These are phyloP conservation scores for Picus viridis DNA, from an alignment of 2,797 vertebrate genomes.

Conservation along the genomic window DNA sequence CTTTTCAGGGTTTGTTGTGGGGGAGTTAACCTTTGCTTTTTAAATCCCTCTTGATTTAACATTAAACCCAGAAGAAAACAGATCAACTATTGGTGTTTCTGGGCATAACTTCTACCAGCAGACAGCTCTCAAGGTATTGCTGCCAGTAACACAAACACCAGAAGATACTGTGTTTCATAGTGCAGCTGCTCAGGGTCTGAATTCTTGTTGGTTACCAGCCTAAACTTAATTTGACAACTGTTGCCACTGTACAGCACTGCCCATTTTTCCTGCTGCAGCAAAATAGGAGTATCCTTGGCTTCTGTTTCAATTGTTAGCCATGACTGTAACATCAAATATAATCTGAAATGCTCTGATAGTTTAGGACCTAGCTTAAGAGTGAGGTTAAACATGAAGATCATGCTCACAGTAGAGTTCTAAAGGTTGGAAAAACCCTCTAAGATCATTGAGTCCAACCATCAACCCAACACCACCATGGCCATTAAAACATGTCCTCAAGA, in stretches of 20 bases:
- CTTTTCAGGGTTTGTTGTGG: not conserved
- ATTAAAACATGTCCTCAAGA: no score
- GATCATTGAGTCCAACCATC: no score
- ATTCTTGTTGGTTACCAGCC: not conserved
- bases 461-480: no score
- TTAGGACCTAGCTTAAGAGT: not conserved
- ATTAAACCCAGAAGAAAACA: not conserved
- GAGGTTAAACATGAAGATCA: not conserved
- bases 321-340: not conserved
- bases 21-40: not conserved
- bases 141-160: not conserved
- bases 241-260: not conserved
- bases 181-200: not conserved
- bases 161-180: not conserved
- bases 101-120: not conserved
- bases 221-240: not conserved
- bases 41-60: not conserved
- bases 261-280: not conserved
- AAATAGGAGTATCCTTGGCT: accelerated
- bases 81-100: not conserved
- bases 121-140: not conserved
- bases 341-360: not conserved
- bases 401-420: not conserved
- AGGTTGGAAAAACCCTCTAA: no score
- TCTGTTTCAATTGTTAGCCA: not conserved